These are phyloP conservation scores for Rhinella marina DNA, from an alignment of 2,797 vertebrate species.

Conservation along the genomic window DNA sequence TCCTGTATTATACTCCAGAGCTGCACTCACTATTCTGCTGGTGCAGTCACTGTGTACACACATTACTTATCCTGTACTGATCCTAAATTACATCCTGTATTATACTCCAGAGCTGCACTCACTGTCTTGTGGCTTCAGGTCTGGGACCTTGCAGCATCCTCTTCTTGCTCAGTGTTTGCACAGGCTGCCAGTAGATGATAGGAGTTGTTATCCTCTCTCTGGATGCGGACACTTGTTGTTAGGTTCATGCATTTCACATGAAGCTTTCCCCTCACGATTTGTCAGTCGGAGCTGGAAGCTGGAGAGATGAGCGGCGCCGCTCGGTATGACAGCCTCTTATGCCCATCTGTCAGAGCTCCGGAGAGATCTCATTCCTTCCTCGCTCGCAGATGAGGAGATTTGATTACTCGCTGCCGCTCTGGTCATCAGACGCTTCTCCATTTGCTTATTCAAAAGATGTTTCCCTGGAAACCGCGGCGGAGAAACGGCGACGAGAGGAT, in stretches of 20 bases:
- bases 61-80: too few species aligned
- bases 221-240: too few species aligned
- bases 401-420: constrained; percentile 19
- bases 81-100: too few species aligned
- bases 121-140: too few species aligned
- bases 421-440: constrained; percentile 29
- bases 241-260: background rate
- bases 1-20: too few species aligned
- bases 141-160: too few species aligned
- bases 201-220: too few species aligned
- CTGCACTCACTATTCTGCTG: too few species aligned
- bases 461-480: constrained; percentile 43
- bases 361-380: constrained; percentile 7
- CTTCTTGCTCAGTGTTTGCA: background rate
- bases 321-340: background rate
- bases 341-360: constrained; percentile 35
- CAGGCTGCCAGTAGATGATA: background rate
- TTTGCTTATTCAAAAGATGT: constrained; percentile 55
- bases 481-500: background rate
- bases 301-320: background rate
- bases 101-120: too few species aligned
- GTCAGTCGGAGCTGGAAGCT: background rate
- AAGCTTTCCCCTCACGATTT: background rate
- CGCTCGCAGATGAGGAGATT: constrained; percentile 1
- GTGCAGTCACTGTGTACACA: too few species aligned